phyloP scores from a whole-genome alignment of 2,888 invertebrate genomes.

The Melitaea athalia region DNA sequence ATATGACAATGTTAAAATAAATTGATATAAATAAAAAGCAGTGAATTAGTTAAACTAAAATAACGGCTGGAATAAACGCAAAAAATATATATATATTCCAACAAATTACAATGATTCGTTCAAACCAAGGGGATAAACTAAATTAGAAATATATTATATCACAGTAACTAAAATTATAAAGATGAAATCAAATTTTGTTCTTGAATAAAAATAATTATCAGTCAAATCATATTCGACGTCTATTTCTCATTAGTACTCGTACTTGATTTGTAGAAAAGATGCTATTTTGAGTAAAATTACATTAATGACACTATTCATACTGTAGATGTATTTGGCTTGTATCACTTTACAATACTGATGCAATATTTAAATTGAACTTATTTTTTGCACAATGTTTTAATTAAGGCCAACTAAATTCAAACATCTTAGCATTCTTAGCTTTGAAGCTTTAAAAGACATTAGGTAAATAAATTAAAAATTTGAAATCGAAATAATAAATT shows the following conservation, averaged over 20 bases:
- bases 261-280: too few species aligned
- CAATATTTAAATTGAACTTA: not conserved
- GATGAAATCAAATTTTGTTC: too few species aligned
- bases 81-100: not conserved
- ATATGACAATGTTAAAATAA: not conserved
- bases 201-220: too few species aligned
- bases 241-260: too few species aligned
- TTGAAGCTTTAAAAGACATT: too few species aligned
- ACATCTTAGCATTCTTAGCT: too few species aligned
- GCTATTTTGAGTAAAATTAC: not conserved
- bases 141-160: not conserved
- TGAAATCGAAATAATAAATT: too few species aligned
- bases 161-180: not conserved
- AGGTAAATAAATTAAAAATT: too few species aligned
- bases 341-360: not conserved
- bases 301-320: not conserved
- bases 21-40: not conserved
- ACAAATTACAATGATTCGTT: not conserved
- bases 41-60: not conserved
- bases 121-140: not conserved
- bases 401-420: too few species aligned
- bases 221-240: too few species aligned
- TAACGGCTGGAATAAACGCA: not conserved
- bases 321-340: conserved; percentile 1
- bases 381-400: too few species aligned